Base-by-base conservation (phyloP, 2,797 vertebrate species). In the Notoglanidium macrostoma region DNA sequence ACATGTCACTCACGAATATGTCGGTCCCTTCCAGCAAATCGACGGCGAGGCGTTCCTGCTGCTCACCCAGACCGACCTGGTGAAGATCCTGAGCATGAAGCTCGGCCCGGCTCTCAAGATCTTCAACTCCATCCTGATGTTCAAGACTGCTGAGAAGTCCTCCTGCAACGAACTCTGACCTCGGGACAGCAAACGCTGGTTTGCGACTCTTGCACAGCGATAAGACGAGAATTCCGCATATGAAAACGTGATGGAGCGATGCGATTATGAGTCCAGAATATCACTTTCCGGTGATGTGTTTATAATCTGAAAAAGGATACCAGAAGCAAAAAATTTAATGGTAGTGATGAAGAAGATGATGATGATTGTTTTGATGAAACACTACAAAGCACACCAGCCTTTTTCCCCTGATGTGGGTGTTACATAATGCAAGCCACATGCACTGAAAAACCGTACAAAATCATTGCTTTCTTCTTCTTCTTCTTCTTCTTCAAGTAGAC, bases 71-170 rank as follows among this genome's bases (percentile, higher is more conserved):
- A 95, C 95, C 86, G 96, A 97, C 94, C 96, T 97, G 94, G 96
- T 97, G 81, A 97, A 96, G 95, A 96, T 97, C 91, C 96, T 97
- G 95, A 96, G 96, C 93, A 97, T 97, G 92, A 97, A 97, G 91
- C 92, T 97, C 89, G 96, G 96, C 90, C 96, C 96, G 81, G 96
- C 96, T 87, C 94, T 97, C 87, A 97, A 97, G 93, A 97, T 97
- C 92, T 97, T 97, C 94, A 97, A 97, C 92, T 97, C 96, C 74
- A 97, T 97, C 89, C 94, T 97, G 92, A 97, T 97, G 96, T 97
- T 97, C 93, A 97, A 97, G 94, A 96, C 96, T 55, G 95, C 96
- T 46, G 96, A 97, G 92, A 96, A 96, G 88, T 96, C 96, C 12
- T 88, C 88, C 55, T 95, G 95, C 93, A 97, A 96, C 86, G 96